Evolutionary conservation across 2,888 invertebrate species (phyloP), one percentile per base, ranked within the genome.

Genomic region (Lasiommata megera): DNA sequence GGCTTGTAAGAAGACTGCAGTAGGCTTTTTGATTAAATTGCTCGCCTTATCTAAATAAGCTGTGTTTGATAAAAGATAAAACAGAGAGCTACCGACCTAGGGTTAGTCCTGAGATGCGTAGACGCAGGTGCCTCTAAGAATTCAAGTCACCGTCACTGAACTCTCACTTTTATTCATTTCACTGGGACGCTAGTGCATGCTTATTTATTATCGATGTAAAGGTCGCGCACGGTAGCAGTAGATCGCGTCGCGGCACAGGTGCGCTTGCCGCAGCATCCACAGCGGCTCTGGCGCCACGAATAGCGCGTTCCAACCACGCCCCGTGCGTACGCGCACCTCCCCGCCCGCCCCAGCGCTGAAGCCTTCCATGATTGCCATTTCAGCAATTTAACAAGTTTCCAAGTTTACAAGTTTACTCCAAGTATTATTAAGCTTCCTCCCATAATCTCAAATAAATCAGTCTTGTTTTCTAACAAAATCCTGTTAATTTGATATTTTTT

Each of bases 211-310:
- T 51, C 63, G 63, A 60, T 44, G 54, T 46, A 64, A 74, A 73
- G 72, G 74, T 74, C 65, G 67, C 66, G 72, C 66, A 55, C 62
- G 48, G 62, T 67, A 60, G 67, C 59, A 53, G 54, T 54, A 58
- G 44, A 51, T 54, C 52, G 63, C 58, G 67, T 71, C 36, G 73
- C 59, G 66, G 60, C 74, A 79, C 83, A 84, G 80, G 88, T 86
- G 84, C 79, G 86, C 70, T 67, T 75, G 79, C 77, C 82, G 81
- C 88, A 88, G 88, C 88, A 84, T 88, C 88, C 83, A 79, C 79
- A 72, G 75, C 80, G 79, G 80, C 74, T 85, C 74, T 88, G 88
- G 67, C 74, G 72, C 67, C 73, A 69, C 68, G 67, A 71, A 65
- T 63, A 67, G 65, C 61, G 64, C 64, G 60, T 50, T 56, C 61